phyloP scores from a whole-genome alignment of 2,797 vertebrate genomes.

The Coendou prehensilis region DNA sequence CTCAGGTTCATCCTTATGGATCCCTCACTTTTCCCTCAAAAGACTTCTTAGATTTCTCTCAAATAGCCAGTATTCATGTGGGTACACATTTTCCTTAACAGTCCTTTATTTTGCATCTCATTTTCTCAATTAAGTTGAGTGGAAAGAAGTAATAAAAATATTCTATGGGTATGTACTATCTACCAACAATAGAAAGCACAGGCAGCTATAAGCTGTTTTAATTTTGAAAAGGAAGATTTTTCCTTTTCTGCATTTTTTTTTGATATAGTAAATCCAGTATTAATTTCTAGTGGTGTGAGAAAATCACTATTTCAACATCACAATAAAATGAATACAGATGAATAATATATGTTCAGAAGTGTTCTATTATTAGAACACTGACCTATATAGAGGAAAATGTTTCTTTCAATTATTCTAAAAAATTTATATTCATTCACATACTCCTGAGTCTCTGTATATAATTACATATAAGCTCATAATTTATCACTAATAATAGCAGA shows the following conservation, averaged over 20 bases:
- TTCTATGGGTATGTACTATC: not conserved
- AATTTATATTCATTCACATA: not conserved
- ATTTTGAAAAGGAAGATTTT: slow-evolving; percentile 18
- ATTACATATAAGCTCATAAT: slow-evolving; percentile 52
- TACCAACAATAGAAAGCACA: not conserved
- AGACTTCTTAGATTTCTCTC: not conserved
- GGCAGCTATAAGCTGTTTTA: not conserved
- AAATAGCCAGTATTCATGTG: not conserved
- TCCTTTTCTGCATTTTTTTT: slow-evolving; percentile 31
- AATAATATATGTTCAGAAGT: slow-evolving; percentile 52
- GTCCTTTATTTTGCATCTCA: not conserved
- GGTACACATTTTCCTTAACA: not conserved
- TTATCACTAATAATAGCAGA: not conserved
- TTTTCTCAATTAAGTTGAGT: not conserved
- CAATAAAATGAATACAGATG: slow-evolving; percentile 34
- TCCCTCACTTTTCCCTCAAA: not conserved
- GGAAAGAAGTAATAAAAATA: not conserved
- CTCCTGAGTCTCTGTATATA: slow-evolving; percentile 1
- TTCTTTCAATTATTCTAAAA: slow-evolving; percentile 46
- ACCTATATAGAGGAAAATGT: slow-evolving; percentile 2
- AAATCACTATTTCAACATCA: slow-evolving; percentile 70
- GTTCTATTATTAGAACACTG: slow-evolving; percentile 49
- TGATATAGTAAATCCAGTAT: not conserved
- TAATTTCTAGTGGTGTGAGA: slow-evolving; percentile 56
- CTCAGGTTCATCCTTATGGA: fast-evolving